A percentile compares a stretch with the other conserved stretches of the same genome.
These are phyloP conservation scores for Nesidiocoris tenuis DNA, from an alignment of 2,888 invertebrate species.

Conservation along the genomic window DNA sequence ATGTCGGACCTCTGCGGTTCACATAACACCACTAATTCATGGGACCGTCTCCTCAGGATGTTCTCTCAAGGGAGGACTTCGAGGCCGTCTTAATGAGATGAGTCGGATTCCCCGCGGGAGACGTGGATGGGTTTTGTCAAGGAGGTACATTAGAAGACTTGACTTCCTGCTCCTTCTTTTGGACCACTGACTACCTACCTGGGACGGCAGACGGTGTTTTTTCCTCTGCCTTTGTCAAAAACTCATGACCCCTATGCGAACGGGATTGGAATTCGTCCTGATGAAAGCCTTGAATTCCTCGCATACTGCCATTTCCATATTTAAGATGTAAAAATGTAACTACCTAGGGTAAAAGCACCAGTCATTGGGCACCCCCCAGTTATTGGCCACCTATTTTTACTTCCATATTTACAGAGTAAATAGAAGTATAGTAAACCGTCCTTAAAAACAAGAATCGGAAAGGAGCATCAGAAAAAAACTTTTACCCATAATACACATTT, in stretches of 20 bases:
- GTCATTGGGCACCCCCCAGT: too few relatives aligned
- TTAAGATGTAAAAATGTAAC: too few relatives aligned
- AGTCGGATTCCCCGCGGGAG: not conserved
- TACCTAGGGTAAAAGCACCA: too few relatives aligned
- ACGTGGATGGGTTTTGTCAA: not conserved
- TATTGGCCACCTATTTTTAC: too few relatives aligned
- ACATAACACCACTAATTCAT: constrained; percentile 28
- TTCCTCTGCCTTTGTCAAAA: not conserved
- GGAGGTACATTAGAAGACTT: not conserved
- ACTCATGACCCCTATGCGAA: not conserved
- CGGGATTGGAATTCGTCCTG: not conserved
- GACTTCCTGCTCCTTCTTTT: not conserved
- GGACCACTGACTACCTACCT: not conserved
- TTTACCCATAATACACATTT: too few relatives aligned
- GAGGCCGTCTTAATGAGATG: not conserved
- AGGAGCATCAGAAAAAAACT: too few relatives aligned
- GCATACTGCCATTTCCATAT: too few relatives aligned
- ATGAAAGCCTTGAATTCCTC: not conserved
- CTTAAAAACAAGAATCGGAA: too few relatives aligned
- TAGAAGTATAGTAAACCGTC: too few relatives aligned
- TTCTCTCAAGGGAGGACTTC: not conserved
- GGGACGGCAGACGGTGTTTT: not conserved
- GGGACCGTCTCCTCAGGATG: not conserved
- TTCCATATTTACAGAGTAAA: too few relatives aligned
- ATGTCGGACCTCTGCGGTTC: constrained; percentile 18